Evolutionary conservation across 2,113 vertebrate genomes (phyloP).

Genomic region (Progne subis): DNA sequence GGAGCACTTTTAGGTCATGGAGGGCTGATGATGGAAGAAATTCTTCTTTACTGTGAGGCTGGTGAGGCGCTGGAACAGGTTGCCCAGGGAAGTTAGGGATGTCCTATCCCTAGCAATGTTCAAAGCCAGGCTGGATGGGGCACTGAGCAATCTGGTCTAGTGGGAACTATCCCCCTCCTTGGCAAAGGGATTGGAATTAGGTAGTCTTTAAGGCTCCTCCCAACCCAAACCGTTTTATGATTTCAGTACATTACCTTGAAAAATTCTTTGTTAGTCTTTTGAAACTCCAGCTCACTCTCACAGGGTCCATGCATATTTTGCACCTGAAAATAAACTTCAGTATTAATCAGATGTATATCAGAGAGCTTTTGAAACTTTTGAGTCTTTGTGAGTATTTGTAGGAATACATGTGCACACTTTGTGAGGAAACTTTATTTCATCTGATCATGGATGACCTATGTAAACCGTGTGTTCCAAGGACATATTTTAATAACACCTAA

Average conservation of each 20-base stretch:
- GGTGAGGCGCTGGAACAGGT: background rate
- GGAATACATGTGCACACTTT: accelerated
- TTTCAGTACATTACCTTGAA: accelerated
- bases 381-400: background rate
- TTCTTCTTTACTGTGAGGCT: background rate
- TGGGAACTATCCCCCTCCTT: background rate
- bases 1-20: background rate
- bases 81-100: background rate
- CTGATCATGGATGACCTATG: background rate
- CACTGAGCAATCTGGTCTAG: background rate
- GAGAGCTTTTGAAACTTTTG: background rate
- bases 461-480: background rate
- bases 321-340: background rate
- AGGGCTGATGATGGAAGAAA: background rate
- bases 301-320: background rate
- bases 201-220: background rate
- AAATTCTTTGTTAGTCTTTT: background rate
- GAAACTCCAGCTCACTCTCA: background rate
- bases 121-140: background rate
- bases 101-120: background rate
- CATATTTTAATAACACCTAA: background rate
- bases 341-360: background rate
- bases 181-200: background rate
- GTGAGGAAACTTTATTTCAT: background rate
- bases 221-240: background rate